Conservation (phyloP, 1,140 invertebrate genomes). For the Neomicropteryx cornuta region DNA sequence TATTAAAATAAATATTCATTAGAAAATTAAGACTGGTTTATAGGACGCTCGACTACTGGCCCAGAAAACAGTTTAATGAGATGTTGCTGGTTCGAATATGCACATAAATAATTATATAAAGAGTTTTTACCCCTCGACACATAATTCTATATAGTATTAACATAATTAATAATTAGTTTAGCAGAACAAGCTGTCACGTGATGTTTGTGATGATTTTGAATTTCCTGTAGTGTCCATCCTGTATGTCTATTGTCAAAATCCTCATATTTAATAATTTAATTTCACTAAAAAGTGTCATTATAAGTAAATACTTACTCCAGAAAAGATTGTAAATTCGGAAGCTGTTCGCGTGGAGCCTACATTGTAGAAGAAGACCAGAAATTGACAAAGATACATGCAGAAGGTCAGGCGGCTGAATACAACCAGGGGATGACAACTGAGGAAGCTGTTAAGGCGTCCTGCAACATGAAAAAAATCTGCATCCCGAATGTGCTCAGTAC, state of each 20-base stretch:
- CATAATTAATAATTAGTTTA: constrained; percentile 7
- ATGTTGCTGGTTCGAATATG: too few relatives aligned
- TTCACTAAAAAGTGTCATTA: too few relatives aligned
- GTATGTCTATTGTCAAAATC: too few relatives aligned
- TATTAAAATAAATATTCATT: too few relatives aligned
- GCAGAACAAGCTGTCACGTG: constrained; percentile 5
- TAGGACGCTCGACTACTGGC: too few relatives aligned
- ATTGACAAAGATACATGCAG: constrained; percentile 63
- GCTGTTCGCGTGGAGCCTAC: constrained; percentile 43
- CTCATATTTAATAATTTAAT: too few relatives aligned
- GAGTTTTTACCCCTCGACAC: neutral
- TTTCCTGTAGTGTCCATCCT: too few relatives aligned
- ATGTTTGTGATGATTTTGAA: constrained; percentile 1
- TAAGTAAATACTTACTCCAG: constrained; percentile 38
- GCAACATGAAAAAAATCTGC: constrained; percentile 14
- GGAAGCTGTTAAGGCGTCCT: constrained; percentile 52
- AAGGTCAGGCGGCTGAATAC: constrained; percentile 63
- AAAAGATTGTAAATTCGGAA: constrained; percentile 39
- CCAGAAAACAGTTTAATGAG: too few relatives aligned
- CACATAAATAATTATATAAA: too few relatives aligned
- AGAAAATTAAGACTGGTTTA: too few relatives aligned
- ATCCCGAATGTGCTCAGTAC: too few relatives aligned
- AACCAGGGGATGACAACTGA: constrained; percentile 51
- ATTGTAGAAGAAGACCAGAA: constrained; percentile 52
- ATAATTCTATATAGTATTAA: constrained; percentile 1